Base-by-base conservation (phyloP, 2,888 invertebrate genomes). In the Drosophila prolongata region DNA sequence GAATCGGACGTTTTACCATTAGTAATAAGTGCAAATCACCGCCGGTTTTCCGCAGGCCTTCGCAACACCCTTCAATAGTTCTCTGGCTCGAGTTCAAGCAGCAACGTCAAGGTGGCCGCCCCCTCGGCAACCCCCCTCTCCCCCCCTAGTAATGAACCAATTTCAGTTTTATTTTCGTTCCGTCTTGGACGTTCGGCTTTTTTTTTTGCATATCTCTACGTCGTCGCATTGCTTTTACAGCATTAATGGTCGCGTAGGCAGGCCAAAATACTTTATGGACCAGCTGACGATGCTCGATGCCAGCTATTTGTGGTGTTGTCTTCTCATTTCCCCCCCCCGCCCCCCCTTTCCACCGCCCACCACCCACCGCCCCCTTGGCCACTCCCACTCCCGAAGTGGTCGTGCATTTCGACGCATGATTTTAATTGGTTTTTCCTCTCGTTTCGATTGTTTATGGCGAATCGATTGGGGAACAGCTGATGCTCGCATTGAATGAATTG, bases 61-160 rank as follows among this genome's bases (percentile, higher is more conserved):
- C 83, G 72, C 64, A 69, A 68, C 71, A 84, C 81, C 85, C 80
- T 87, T 87, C 80, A 84, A 74, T 80, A 87, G 78, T 80, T 87
- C 75, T 75, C 82, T 85, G 82, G 76, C 80, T 59, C 47, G 79
- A 85, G 87, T 87, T 85, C 83, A 87, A 85, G 86, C 76, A 73
- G 76, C 87, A 85, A 87, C 87, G 85, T 85, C 87, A 85, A 85
- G 84, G 84, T 87, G 78, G 79, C 71, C 61, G 10, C 34, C 65
- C 44, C 37, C 19, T 38, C n/a, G 30, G 14, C 13, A 42, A 34
- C 40, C 27, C 38, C 35, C 11, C 5, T n/a, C n/a, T n/a, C n/a
- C 16, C 16, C 42, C 27, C 42, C 37, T 66, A 85, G 87, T 87
- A 82, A 85, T 85, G 84, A 85, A 87, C 82, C 80, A 85, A 87